A percentile compares a stretch with the other conserved stretches of the same genome.
These are phyloP conservation scores for Corythornis cristatus DNA, from an alignment of 2,113 vertebrate species.

Conservation along the genomic window DNA sequence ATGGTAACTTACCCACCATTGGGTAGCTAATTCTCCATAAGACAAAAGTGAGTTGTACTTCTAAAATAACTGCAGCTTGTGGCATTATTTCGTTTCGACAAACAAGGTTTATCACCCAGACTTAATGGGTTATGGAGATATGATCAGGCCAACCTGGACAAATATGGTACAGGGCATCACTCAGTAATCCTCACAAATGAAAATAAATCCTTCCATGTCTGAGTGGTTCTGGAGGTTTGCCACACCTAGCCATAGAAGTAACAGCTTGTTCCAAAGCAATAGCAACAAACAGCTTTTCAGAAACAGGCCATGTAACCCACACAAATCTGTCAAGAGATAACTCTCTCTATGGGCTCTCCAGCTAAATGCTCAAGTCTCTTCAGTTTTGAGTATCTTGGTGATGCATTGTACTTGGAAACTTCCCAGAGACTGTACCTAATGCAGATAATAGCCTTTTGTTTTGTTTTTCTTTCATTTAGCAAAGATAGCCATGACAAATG, in stretches of 20 bases:
- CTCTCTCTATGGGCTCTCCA: background rate
- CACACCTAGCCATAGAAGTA: background rate
- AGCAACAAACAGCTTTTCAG: background rate
- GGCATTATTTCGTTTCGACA: background rate
- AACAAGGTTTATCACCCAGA: background rate
- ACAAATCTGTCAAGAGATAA: background rate
- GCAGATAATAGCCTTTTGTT: background rate
- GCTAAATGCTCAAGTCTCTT: background rate
- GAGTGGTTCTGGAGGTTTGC: background rate
- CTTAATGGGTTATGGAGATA: conserved; percentile 2
- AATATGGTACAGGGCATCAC: background rate
- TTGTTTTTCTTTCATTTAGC: background rate
- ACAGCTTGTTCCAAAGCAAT: background rate
- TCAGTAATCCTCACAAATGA: background rate
- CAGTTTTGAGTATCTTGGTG: background rate
- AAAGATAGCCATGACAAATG: background rate
- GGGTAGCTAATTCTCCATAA: background rate
- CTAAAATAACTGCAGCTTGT: background rate
- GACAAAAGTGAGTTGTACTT: background rate
- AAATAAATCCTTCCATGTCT: background rate
- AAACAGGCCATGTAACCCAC: background rate
- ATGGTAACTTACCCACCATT: background rate
- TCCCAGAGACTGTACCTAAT: background rate
- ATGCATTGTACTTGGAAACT: background rate
- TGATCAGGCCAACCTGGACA: background rate